Percentiles rank a stretch among this genome's conserved stretches.
Evolutionary conservation across 1,140 invertebrate species (phyloP).

Genomic region (Rhagoletis pomonella): DNA sequence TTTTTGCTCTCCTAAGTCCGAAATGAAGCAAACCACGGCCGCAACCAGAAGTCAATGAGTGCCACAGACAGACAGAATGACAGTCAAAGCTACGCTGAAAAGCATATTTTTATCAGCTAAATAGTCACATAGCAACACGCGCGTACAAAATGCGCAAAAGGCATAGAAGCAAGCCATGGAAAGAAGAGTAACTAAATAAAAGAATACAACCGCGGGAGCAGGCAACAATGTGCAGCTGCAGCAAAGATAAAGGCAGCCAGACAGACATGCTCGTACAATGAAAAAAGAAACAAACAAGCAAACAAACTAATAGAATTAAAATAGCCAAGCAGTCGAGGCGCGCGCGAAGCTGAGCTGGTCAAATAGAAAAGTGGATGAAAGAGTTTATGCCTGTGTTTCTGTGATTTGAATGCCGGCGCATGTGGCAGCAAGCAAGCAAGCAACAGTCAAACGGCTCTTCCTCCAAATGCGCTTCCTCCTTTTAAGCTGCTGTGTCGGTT

Average conservation of each 20-base stretch:
- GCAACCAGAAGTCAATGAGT: neutral
- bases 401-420: constrained; percentile 12
- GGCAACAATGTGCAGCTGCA: neutral
- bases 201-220: too few relatives aligned
- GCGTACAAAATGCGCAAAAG: neutral
- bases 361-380: constrained; percentile 27
- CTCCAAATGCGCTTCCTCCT: neutral
- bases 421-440: neutral
- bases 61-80: neutral
- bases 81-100: neutral
- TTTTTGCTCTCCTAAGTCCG: neutral
- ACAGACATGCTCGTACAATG: neutral
- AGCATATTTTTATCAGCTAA: constrained; percentile 29
- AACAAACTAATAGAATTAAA: neutral
- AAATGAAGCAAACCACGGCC: neutral
- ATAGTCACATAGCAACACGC: constrained; percentile 31
- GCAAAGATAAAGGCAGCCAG: neutral
- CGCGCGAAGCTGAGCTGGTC: neutral
- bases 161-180: neutral
- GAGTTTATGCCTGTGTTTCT: neutral
- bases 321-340: neutral
- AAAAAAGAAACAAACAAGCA: neutral
- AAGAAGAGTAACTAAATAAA: neutral
- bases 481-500: neutral
- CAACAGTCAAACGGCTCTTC: neutral